Percentiles rank a stretch among this genome's conserved stretches.
Conservation (phyloP, 2,797 vertebrate species). For the Miopithecus talapoin region DNA sequence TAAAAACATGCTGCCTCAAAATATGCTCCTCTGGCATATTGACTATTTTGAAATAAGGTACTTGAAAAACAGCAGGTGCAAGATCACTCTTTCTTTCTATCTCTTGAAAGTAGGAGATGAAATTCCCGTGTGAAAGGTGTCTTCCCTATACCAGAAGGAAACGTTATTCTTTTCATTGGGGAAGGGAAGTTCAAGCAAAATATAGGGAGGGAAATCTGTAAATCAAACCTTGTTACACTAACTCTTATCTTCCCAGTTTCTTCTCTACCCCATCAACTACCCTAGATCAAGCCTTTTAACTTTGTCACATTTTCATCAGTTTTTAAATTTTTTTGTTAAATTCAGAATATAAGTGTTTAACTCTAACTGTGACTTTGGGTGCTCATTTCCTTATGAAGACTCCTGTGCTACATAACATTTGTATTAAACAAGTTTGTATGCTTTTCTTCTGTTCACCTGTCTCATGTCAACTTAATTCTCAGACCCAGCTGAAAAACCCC, state of each 20-base stretch:
- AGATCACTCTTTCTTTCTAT: not conserved
- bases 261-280: too few relatives aligned
- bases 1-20: not conserved
- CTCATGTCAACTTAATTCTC: not conserved
- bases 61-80: not conserved
- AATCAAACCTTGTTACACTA: not conserved
- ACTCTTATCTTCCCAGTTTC: not conserved
- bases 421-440: not conserved
- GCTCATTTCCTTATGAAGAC: not conserved
- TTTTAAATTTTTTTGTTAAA: not conserved
- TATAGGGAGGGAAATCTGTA: not conserved
- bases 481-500: not conserved
- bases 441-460: not conserved
- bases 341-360: not conserved
- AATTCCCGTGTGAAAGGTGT: not conserved
- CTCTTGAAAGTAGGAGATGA: not conserved
- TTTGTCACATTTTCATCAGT: not conserved
- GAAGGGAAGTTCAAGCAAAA: not conserved
- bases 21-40: not conserved
- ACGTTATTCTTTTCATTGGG: not conserved
- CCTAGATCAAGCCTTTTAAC: not conserved
- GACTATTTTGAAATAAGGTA: not conserved
- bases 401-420: not conserved
- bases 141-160: not conserved
- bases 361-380: not conserved